Evolutionary conservation across 2,888 invertebrate species (phyloP).

Genomic region (Octonoba sinensis): DNA sequence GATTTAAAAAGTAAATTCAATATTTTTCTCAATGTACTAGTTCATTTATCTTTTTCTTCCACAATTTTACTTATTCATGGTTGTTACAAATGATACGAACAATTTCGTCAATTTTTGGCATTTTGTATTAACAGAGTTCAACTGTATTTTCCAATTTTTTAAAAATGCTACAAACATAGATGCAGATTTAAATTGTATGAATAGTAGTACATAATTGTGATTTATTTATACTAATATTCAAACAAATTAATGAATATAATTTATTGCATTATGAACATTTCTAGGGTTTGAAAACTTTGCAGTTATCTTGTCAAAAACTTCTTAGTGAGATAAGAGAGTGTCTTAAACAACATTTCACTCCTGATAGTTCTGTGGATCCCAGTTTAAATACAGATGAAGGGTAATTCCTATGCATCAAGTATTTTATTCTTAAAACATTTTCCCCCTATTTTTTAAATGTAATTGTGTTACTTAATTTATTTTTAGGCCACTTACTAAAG

Average conservation of each 20-base stretch:
- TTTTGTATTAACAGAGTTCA: too few species aligned
- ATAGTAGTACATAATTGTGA: too few species aligned
- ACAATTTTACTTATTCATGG: too few species aligned
- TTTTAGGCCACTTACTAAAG: constrained; percentile 24
- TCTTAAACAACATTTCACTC: constrained; percentile 30
- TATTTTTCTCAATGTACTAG: too few species aligned
- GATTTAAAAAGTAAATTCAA: too few species aligned
- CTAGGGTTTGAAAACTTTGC: constrained; percentile 40
- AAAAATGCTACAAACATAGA: too few species aligned
- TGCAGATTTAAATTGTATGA: too few species aligned
- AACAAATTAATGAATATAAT: neutral
- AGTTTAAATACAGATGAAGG: constrained; percentile 10
- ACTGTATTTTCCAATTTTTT: too few species aligned
- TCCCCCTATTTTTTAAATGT: neutral
- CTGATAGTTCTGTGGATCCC: neutral
- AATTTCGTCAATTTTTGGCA: too few species aligned
- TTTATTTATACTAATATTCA: too few species aligned
- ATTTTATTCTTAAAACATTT: neutral
- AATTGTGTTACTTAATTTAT: neutral
- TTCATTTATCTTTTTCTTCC: too few species aligned
- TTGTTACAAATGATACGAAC: too few species aligned
- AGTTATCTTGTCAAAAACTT: constrained; percentile 26
- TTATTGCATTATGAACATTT: neutral
- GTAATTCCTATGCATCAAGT: constrained; percentile 11
- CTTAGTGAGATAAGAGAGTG: constrained; percentile 23